A percentile compares a stretch with the other conserved stretches of the same genome.
Conservation (phyloP, 2,888 invertebrate genomes). For the Cryptocephalus primarius region DNA sequence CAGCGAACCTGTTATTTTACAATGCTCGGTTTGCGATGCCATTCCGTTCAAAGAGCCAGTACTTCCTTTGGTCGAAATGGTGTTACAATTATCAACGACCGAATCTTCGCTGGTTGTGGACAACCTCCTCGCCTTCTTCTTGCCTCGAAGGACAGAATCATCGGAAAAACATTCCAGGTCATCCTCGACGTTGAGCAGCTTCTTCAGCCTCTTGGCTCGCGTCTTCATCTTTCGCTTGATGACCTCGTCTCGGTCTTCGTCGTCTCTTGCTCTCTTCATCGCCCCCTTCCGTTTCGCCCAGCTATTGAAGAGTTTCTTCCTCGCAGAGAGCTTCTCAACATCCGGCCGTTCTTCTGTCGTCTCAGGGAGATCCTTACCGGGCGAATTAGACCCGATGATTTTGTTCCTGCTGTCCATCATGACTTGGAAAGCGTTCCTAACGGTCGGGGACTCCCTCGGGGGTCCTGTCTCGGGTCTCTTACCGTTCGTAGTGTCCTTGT, state of each 20-base stretch:
- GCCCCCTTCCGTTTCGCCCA: conserved; percentile 56
- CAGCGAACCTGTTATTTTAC: too few relatives aligned
- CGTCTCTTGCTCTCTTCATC: conserved; percentile 45
- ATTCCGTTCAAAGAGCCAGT: too few relatives aligned
- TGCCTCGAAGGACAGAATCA: neutral
- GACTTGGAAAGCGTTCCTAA: conserved; percentile 48
- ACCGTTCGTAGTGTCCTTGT: too few relatives aligned
- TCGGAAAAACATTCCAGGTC: neutral
- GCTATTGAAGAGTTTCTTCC: conserved; percentile 44
- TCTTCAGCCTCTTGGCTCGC: conserved; percentile 47
- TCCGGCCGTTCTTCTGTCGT: conserved; percentile 15
- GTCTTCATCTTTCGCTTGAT: conserved; percentile 49
- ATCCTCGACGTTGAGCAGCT: conserved; percentile 28
- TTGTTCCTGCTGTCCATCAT: conserved; percentile 58
- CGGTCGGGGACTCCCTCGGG: neutral
- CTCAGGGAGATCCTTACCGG: conserved; percentile 42
- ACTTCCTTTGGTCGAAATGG: too few relatives aligned
- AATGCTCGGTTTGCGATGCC: too few relatives aligned
- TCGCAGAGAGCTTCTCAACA: conserved; percentile 27
- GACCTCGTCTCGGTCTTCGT: conserved; percentile 44
- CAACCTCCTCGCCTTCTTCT: neutral
- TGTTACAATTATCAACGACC: too few relatives aligned
- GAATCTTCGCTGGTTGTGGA: too few relatives aligned
- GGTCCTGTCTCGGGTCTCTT: too few relatives aligned
- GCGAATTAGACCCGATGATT: conserved; percentile 51